Conservation (phyloP, 2,113 vertebrate genomes). For the Mormyrus iriodes region DNA sequence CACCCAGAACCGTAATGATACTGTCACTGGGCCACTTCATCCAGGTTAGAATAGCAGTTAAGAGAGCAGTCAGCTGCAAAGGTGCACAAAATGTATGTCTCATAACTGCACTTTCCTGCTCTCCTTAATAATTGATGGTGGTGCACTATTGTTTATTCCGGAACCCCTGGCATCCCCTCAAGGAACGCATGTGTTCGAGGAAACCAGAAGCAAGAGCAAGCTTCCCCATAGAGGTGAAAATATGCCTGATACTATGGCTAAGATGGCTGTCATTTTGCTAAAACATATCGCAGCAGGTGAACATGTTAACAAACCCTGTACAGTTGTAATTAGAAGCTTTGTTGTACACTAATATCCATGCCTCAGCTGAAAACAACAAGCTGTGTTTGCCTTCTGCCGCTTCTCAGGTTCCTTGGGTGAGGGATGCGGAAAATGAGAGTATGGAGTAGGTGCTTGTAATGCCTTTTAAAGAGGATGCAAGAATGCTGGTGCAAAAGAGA, state of each 20-base stretch:
- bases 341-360: neutral
- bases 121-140: neutral
- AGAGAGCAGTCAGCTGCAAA: neutral
- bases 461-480: neutral
- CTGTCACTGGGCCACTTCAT: neutral
- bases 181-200: neutral
- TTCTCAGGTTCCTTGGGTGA: neutral
- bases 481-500: neutral
- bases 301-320: neutral
- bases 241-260: too few relatives aligned
- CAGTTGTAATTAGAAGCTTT: neutral
- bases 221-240: neutral
- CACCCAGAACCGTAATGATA: neutral
- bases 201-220: neutral
- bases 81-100: neutral
- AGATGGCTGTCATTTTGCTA: too few relatives aligned
- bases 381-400: neutral
- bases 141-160: neutral
- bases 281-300: neutral
- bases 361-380: neutral
- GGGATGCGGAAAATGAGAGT: neutral
- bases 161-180: slow-evolving; percentile 2
- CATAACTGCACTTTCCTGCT: neutral
- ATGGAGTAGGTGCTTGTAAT: neutral
- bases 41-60: neutral